Percentiles rank a stretch among this genome's conserved stretches.
Conservation (phyloP, 2,888 invertebrate species). For the Spodoptera picta region DNA sequence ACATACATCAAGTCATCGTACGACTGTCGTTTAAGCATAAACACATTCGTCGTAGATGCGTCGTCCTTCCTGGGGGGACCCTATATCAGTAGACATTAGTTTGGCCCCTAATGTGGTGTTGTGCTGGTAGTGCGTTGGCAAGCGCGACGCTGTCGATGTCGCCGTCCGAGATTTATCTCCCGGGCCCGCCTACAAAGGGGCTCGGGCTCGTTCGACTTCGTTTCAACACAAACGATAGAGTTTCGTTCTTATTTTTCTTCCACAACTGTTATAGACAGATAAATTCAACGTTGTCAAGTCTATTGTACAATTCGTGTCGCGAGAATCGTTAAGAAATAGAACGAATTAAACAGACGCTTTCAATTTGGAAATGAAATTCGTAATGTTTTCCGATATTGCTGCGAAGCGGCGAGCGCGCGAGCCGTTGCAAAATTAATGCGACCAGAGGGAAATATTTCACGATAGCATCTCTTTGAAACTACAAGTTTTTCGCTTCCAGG, state of each 20-base stretch:
- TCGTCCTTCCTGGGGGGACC: conserved; percentile 59
- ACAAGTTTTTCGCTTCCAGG: conserved; percentile 55
- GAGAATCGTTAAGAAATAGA: conserved; percentile 35
- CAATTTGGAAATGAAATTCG: conserved; percentile 58
- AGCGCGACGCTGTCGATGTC: conserved; percentile 73
- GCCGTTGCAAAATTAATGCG: conserved; percentile 62
- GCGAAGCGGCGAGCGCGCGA: conserved; percentile 45
- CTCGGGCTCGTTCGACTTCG: conserved; percentile 58
- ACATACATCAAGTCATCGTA: conserved; percentile 10
- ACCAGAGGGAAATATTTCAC: conserved; percentile 60
- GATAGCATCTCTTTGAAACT: conserved; percentile 53
- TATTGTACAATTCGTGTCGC: conserved; percentile 12
- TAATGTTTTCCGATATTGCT: conserved; percentile 61
- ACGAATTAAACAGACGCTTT: conserved; percentile 48
- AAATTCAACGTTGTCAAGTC: conserved; percentile 53
- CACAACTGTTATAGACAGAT: conserved; percentile 66
- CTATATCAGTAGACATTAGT: conserved; percentile 73
- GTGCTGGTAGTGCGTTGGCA: conserved; percentile 69
- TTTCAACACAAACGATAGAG: conserved; percentile 69
- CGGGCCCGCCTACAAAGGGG: conserved; percentile 62
- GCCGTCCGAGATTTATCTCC: conserved; percentile 73
- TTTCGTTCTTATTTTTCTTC: conserved; percentile 69
- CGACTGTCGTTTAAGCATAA: conserved; percentile 20
- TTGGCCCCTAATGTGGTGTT: conserved; percentile 72
- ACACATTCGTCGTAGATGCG: conserved; percentile 35